Percentiles rank a stretch among this genome's conserved stretches.
phyloP scores from a whole-genome alignment of 37 sponge, comb jelly and placozoan genomes.

The Axinella damicornis region DNA sequence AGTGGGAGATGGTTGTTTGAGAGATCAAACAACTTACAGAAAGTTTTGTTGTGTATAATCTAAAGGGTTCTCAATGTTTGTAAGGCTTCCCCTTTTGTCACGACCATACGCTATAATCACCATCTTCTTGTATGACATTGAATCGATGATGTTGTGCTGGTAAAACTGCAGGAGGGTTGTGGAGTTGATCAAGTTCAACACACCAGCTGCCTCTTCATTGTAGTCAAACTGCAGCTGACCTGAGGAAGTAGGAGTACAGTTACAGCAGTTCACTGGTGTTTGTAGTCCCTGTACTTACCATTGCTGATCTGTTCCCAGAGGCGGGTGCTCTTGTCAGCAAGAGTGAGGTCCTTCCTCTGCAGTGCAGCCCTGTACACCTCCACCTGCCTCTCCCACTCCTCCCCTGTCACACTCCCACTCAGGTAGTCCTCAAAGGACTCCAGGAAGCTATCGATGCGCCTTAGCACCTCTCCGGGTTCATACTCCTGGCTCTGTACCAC shows the following conservation, averaged over 20 bases:
- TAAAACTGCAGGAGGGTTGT: conserved; percentile 53
- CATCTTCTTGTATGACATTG: conserved; percentile 12
- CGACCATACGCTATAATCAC: conserved; percentile 60
- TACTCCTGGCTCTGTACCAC: conserved; percentile 76
- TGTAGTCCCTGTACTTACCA: no score
- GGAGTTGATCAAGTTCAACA: conserved; percentile 6
- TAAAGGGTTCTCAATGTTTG: neutral
- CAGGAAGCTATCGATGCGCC: conserved; percentile 57
- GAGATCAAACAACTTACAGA: no score
- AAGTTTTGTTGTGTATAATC: conserved; percentile 10
- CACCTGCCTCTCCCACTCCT: neutral
- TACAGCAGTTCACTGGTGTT: no score
- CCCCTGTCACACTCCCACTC: neutral
- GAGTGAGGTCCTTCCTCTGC: conserved; percentile 32
- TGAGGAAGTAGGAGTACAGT: no score
- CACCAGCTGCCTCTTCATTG: conserved; percentile 16
- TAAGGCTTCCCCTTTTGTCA: neutral
- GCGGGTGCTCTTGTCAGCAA: conserved; percentile 38
- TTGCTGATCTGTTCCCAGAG: conserved; percentile 61
- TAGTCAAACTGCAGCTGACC: conserved; percentile 64
- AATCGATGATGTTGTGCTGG: conserved; percentile 14
- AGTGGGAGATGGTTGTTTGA: no score
- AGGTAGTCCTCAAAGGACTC: conserved; percentile 4
- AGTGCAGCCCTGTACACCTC: conserved; percentile 17
- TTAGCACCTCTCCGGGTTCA: conserved; percentile 40